Percentiles rank a stretch among this genome's conserved stretches.
Evolutionary conservation across 2,113 vertebrate genomes (phyloP).

Genomic region (Loxodonta africana): DNA sequence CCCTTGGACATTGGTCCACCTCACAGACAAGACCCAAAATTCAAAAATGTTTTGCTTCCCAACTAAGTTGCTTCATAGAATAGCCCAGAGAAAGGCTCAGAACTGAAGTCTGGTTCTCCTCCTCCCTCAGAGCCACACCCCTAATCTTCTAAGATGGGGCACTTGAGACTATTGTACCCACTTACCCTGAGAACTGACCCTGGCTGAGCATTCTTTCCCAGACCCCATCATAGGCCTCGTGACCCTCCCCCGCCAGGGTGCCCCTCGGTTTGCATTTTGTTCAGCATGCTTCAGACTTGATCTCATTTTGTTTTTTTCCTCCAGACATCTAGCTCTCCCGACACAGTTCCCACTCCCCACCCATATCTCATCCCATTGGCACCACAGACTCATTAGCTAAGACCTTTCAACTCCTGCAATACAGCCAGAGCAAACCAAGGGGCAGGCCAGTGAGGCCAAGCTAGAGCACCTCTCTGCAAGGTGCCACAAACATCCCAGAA

Average conservation of each 20-base stretch:
- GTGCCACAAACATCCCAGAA: too few species aligned
- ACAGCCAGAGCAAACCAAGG: neutral
- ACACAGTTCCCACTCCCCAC: too few species aligned
- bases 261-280: too few species aligned
- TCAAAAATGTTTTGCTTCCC: neutral
- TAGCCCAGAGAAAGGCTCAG: neutral
- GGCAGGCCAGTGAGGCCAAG: too few species aligned
- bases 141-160: neutral
- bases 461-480: too few species aligned
- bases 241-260: too few species aligned
- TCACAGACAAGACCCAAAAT: neutral
- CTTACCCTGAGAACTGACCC: too few species aligned
- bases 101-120: neutral
- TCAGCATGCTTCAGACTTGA: neutral
- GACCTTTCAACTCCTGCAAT: neutral
- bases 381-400: neutral
- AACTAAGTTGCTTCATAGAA: neutral
- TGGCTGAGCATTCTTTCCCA: neutral
- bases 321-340: too few species aligned
- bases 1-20: neutral
- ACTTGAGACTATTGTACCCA: neutral
- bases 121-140: neutral
- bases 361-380: neutral
- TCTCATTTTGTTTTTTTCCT: neutral
- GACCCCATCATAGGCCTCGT: too few species aligned